phyloP scores from a whole-genome alignment of 2,113 vertebrate genomes.

The Miniopterus natalensis region DNA sequence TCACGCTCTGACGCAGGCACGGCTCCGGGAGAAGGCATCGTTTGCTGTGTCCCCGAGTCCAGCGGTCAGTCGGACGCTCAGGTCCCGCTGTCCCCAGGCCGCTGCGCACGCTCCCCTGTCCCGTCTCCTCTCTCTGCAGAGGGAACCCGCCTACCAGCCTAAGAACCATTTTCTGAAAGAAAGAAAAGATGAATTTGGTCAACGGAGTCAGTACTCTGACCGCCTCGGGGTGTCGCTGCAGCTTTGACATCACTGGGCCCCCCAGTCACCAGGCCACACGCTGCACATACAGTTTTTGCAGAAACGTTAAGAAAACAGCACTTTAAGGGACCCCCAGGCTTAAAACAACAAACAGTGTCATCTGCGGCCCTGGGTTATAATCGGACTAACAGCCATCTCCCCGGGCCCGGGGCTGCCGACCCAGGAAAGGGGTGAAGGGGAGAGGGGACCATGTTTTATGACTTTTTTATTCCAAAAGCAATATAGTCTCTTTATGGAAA shows the following conservation, averaged over 20 bases:
- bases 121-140: background rate
- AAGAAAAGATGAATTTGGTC: background rate
- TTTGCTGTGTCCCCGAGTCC: too few relatives aligned
- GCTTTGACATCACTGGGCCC: background rate
- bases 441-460: background rate
- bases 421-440: background rate
- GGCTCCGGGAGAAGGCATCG: too few relatives aligned
- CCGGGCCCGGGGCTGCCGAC: background rate
- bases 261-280: background rate
- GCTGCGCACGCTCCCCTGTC: background rate
- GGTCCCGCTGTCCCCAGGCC: background rate
- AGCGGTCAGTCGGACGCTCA: too few relatives aligned
- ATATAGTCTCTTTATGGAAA: background rate
- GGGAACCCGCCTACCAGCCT: constrained; percentile 9
- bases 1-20: too few relatives aligned
- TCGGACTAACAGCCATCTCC: background rate
- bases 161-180: background rate
- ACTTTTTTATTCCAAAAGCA: background rate
- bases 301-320: background rate
- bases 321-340: background rate
- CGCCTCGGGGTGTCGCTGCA: background rate
- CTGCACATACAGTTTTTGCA: background rate
- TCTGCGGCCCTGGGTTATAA: too few relatives aligned
- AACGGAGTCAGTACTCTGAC: background rate
- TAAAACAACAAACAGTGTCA: background rate